These are phyloP conservation scores for Hippocampus kuda DNA, from an alignment of 2,797 vertebrate species.

Conservation along the genomic window DNA sequence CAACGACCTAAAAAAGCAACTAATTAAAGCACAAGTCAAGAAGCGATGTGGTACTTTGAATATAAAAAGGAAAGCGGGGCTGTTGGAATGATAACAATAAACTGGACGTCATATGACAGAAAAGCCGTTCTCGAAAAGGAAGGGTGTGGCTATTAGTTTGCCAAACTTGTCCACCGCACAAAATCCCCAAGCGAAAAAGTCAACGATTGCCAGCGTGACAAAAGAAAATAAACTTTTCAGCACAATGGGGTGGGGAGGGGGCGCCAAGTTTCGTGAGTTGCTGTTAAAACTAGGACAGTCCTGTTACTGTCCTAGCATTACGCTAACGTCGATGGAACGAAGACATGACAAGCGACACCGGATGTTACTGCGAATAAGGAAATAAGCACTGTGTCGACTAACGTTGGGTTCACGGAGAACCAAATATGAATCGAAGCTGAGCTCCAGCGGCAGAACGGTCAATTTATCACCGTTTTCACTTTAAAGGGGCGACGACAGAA, in stretches of 20 bases:
- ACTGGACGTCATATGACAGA: slow-evolving; percentile 11
- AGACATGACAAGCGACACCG: background rate
- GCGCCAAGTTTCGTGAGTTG: background rate
- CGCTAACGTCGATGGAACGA: background rate
- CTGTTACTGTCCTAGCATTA: too few species aligned
- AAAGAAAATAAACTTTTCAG: background rate
- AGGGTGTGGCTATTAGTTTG: slow-evolving; percentile 64
- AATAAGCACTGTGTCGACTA: background rate
- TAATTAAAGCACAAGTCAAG: background rate
- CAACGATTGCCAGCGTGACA: background rate
- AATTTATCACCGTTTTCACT: background rate
- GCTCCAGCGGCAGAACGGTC: background rate
- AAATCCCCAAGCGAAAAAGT: background rate
- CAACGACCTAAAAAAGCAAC: too few species aligned
- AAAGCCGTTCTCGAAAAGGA: slow-evolving; percentile 50
- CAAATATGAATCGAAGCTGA: background rate
- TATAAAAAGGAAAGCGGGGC: background rate
- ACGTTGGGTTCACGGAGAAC: background rate
- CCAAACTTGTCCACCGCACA: slow-evolving; percentile 11
- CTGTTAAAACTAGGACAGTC: background rate
- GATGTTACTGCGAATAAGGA: slow-evolving; percentile 1
- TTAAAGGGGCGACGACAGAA: background rate
- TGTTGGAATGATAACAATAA: background rate
- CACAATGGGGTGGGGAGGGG: background rate
- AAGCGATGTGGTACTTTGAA: background rate